phyloP scores from a whole-genome alignment of 2,113 vertebrate species.

The Mola mola region DNA sequence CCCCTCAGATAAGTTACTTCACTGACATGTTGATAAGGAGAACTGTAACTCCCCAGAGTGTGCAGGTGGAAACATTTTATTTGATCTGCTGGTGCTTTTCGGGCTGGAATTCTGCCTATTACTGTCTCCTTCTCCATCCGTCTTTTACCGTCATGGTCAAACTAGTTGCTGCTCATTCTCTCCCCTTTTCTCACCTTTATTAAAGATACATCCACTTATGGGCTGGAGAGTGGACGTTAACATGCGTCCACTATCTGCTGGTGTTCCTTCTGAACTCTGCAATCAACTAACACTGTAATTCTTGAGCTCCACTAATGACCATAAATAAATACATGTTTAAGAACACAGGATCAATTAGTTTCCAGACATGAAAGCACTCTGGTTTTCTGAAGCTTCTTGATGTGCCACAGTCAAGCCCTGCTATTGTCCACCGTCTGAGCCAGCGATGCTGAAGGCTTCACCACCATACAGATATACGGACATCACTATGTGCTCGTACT shows the following conservation, averaged over 20 bases:
- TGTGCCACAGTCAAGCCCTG: constrained; percentile 23
- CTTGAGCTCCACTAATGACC: too few species aligned
- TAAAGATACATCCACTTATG: constrained; percentile 38
- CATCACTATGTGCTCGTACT: constrained; percentile 62
- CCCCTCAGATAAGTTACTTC: constrained; percentile 75
- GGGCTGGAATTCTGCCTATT: constrained; percentile 54
- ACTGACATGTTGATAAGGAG: constrained; percentile 73
- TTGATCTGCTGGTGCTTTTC: constrained; percentile 64
- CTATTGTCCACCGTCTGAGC: constrained; percentile 36
- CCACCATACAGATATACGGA: constrained; percentile 33
- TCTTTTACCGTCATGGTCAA: constrained; percentile 30
- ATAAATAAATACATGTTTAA: background rate
- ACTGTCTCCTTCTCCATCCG: constrained; percentile 36
- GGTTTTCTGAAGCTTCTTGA: constrained; percentile 28
- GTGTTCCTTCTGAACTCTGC: constrained; percentile 11
- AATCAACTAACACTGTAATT: background rate
- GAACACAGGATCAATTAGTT: constrained; percentile 34
- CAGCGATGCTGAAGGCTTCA: constrained; percentile 42
- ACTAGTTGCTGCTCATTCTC: constrained; percentile 27
- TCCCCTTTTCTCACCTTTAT: constrained; percentile 40
- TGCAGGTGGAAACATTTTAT: constrained; percentile 73
- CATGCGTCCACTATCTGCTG: constrained; percentile 1
- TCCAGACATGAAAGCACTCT: constrained; percentile 38
- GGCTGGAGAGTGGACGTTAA: background rate
- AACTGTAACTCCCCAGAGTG: constrained; percentile 66